A percentile compares a stretch with the other conserved stretches of the same genome.
Evolutionary conservation across 2,113 vertebrate species (phyloP).

Genomic region (Chaetodon auriga): DNA sequence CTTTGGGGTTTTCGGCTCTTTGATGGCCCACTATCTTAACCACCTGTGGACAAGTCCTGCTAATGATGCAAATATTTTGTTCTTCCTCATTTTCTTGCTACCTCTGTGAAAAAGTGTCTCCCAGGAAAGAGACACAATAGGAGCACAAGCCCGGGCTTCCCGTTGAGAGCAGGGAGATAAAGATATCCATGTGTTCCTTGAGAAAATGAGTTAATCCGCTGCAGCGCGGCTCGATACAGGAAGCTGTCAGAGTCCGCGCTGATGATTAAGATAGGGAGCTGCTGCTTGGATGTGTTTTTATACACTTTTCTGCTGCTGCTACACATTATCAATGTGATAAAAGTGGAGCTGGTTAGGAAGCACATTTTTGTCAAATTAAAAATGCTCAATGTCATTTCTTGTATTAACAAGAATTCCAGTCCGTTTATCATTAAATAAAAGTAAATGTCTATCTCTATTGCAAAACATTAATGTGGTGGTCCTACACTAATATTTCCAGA

Average conservation of each 20-base stretch:
- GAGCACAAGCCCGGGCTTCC: not conserved
- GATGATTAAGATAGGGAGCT: slow-evolving; percentile 49
- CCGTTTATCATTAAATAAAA: not conserved
- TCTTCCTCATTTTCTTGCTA: not conserved
- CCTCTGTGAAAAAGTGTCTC: not conserved
- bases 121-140: not conserved
- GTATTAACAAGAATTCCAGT: not conserved
- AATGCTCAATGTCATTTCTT: not conserved
- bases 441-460: too few relatives aligned
- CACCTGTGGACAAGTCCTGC: slow-evolving; percentile 15
- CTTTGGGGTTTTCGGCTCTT: slow-evolving; percentile 23
- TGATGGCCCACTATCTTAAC: slow-evolving; percentile 19
- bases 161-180: slow-evolving; percentile 10
- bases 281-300: slow-evolving; percentile 19
- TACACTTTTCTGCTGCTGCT: slow-evolving; percentile 4
- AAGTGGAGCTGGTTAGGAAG: not conserved
- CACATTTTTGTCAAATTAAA: not conserved
- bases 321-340: not conserved
- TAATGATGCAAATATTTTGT: slow-evolving; percentile 45
- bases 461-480: too few relatives aligned
- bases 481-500: too few relatives aligned
- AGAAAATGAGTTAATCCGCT: slow-evolving; percentile 23
- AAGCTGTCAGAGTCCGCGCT: slow-evolving; percentile 39
- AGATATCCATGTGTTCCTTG: slow-evolving; percentile 43
- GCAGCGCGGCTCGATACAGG: slow-evolving; percentile 4